Base-by-base conservation (phyloP, 2,888 invertebrate species). In the Parochlus steinenii region DNA sequence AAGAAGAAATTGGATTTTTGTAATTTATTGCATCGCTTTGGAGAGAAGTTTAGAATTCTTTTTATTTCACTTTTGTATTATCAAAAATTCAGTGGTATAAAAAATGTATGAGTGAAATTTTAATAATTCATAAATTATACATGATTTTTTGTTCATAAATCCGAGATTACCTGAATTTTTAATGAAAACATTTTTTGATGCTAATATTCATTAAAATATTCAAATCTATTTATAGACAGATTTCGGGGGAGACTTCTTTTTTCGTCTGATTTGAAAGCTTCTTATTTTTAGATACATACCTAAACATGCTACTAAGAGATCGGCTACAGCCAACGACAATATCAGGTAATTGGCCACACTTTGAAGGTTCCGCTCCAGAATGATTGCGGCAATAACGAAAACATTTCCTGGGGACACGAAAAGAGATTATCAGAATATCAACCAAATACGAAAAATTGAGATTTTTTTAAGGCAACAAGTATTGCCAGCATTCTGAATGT, bases 301-400 rank as follows among this genome's bases (percentile, higher is more conserved):
- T 38, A 79, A 64, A 48, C 77, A 81, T 19, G 87, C 86, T 40
- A 92, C 89, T 49, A 90, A 67, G 34, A 92, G 68, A 57, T 92
- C 92, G 1, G 90, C 90, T 38, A 89, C 85, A 3, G 90, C 90
- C 55, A 92, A 64, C 14, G 87, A 79, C 42, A 89, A 67, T 47
- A 92, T 87, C 50, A 92, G 64, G 61, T 89, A 87, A 63, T 90
- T 89, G 39, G 85, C 83, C 20, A 86, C 85, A 48, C 77, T 82
- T 51, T 86, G 83, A 40, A 90, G 65, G 55, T 83, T 80, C 44
- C 81, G 65, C 56, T 89, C 92, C 47, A 87, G 62, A 40, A 87
- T 61, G 47, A 93, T 86, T 41, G 92, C 90, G 19, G 86, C 81
- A 60, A 92, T 89, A 49, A 93, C 92, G 62, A 92, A 86, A 38